These are phyloP conservation scores for Drosophila sulfurigaster DNA, from an alignment of 1,140 invertebrate genomes.

Conservation along the genomic window DNA sequence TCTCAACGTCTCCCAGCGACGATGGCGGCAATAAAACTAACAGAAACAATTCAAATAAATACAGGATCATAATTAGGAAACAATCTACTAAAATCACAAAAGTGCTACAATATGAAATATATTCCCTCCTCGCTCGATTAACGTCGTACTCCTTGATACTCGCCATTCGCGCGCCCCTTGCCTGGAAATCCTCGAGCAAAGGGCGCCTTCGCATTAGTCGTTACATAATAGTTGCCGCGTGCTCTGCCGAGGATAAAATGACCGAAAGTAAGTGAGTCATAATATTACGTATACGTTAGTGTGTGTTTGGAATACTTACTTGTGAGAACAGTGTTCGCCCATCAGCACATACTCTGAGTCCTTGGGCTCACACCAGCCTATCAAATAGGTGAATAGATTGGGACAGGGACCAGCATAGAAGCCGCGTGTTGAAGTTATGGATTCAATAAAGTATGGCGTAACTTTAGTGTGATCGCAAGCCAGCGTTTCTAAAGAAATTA, in stretches of 20 bases:
- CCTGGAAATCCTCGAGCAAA: slow-evolving; percentile 93
- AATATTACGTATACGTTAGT: not conserved
- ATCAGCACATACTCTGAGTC: slow-evolving; percentile 92
- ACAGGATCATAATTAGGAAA: slow-evolving; percentile 61
- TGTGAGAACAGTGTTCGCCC: slow-evolving; percentile 91
- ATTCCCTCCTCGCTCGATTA: slow-evolving; percentile 23
- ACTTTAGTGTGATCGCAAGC: slow-evolving; percentile 95
- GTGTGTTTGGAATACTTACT: slow-evolving; percentile 86
- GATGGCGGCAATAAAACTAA: slow-evolving; percentile 74
- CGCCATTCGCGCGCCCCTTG: slow-evolving; percentile 85
- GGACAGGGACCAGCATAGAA: slow-evolving; percentile 94
- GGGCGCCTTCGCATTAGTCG: slow-evolving; percentile 93
- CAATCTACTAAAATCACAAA: slow-evolving; percentile 79
- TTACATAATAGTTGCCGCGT: slow-evolving; percentile 93
- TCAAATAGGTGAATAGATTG: slow-evolving; percentile 91
- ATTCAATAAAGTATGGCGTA: slow-evolving; percentile 94
- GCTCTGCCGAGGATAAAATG: slow-evolving; percentile 86
- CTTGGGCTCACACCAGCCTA: slow-evolving; percentile 92
- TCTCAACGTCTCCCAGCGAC: slow-evolving; percentile 25
- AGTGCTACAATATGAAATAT: slow-evolving; percentile 59
- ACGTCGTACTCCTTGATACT: slow-evolving; percentile 79
- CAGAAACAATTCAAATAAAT: slow-evolving; percentile 68
- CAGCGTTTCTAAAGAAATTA: slow-evolving; percentile 88
- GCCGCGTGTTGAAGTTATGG: slow-evolving; percentile 90
- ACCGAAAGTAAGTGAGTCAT: too few relatives aligned